Percentiles rank a stretch among this genome's conserved stretches.
phyloP scores from a whole-genome alignment of 2,888 invertebrate genomes.

The Eumacrocentrus americanus region DNA sequence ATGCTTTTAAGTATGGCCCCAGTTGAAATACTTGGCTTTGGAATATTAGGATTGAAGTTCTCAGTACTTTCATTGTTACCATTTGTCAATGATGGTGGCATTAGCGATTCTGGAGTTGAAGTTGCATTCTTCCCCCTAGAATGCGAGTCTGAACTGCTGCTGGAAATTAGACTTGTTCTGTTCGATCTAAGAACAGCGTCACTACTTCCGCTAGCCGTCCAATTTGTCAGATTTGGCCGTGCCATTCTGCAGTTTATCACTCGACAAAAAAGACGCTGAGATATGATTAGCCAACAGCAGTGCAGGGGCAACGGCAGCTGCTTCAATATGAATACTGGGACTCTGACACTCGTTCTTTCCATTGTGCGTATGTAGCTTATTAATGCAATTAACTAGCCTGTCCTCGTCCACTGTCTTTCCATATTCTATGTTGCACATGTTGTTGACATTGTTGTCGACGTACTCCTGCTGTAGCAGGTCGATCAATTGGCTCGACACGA shows the following conservation, averaged over 20 bases:
- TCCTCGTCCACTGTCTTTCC: constrained; percentile 49
- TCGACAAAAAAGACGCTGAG: constrained; percentile 41
- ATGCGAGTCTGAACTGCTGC: constrained; percentile 63
- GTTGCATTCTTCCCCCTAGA: constrained; percentile 49
- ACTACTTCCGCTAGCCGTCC: constrained; percentile 37
- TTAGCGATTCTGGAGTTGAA: constrained; percentile 41
- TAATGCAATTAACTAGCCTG: constrained; percentile 49
- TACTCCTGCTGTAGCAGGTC: constrained; percentile 51
- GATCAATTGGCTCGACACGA: constrained; percentile 52
- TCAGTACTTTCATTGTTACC: constrained; percentile 46
- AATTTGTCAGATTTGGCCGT: constrained; percentile 49
- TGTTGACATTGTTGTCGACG: constrained; percentile 63
- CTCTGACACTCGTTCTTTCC: constrained; percentile 42
- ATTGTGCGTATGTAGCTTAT: constrained; percentile 54
- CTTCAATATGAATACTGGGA: constrained; percentile 46
- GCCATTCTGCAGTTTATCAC: constrained; percentile 49
- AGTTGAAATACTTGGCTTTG: constrained; percentile 68
- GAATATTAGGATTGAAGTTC: constrained; percentile 30
- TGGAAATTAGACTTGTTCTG: constrained; percentile 66
- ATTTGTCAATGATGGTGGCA: constrained; percentile 40
- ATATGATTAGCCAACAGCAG: constrained; percentile 53
- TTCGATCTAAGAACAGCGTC: constrained; percentile 63
- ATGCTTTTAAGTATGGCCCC: constrained; percentile 92
- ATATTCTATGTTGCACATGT: constrained; percentile 46
- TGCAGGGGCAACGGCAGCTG: constrained; percentile 50